These are phyloP conservation scores for Bathybates hornii DNA, from an alignment of 2,113 vertebrate species.

Conservation along the genomic window DNA sequence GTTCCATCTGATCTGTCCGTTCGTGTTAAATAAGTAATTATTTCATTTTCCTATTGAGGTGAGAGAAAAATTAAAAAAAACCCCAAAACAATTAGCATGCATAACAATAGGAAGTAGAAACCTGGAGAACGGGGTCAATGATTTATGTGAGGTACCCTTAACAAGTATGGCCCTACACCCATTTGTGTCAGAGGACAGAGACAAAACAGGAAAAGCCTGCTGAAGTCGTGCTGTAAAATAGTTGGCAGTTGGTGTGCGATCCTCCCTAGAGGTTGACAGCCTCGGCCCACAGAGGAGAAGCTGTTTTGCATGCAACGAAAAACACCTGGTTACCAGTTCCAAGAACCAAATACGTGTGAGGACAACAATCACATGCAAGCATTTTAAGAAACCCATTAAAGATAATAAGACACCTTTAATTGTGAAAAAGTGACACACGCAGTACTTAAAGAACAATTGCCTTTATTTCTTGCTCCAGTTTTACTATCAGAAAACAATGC, in stretches of 20 bases:
- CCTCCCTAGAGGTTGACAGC: neutral
- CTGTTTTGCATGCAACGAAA: neutral
- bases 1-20: fast-evolving
- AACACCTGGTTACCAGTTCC: neutral
- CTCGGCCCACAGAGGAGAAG: neutral
- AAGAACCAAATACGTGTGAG: neutral
- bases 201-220: neutral
- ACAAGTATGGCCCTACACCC: fast-evolving
- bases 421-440: neutral
- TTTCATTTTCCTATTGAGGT: neutral
- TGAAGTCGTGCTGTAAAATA: neutral
- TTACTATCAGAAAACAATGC: neutral
- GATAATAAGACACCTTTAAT: neutral
- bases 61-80: fast-evolving
- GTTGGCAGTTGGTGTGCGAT: fast-evolving
- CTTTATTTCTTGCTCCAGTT: constrained; percentile 33
- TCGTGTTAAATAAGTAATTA: fast-evolving
- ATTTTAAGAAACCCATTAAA: neutral
- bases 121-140: fast-evolving
- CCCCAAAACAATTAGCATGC: fast-evolving
- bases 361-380: neutral
- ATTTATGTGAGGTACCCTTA: neutral
- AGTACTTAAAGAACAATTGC: neutral
- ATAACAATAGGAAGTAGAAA: neutral
- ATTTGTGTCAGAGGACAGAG: neutral